Conservation (phyloP, 2,888 invertebrate species). For the Drosophila macrospina region DNA sequence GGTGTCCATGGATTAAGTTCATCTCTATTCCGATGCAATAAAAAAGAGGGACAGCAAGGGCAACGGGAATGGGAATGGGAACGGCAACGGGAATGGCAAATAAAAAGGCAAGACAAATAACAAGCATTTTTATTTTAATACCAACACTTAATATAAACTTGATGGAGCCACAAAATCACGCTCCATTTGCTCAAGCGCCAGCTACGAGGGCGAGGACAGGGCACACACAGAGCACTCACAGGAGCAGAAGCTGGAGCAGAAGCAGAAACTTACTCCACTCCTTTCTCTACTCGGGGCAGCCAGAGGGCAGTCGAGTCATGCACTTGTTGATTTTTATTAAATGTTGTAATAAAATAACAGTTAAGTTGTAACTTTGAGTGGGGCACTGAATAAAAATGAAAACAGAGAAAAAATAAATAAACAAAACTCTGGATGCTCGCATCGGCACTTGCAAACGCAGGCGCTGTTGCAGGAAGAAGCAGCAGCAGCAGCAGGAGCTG, state of each 20-base stretch:
- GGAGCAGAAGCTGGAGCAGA: background rate
- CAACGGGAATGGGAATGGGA: background rate
- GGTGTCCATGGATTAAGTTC: conserved; percentile 18
- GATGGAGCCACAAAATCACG: conserved; percentile 81
- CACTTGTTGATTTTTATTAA: conserved; percentile 81
- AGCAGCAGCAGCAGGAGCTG: background rate
- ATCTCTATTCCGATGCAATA: conserved; percentile 52
- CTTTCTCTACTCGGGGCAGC: conserved; percentile 49
- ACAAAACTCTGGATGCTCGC: conserved; percentile 11
- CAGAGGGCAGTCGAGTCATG: conserved; percentile 73
- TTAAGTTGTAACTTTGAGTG: conserved; percentile 82
- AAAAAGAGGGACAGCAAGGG: conserved; percentile 45
- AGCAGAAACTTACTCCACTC: conserved; percentile 33
- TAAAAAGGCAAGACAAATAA: conserved; percentile 79
- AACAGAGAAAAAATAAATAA: background rate
- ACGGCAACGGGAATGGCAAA: conserved; percentile 48
- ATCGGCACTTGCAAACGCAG: conserved; percentile 43
- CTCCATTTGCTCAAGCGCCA: conserved; percentile 76
- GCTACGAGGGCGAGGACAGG: conserved; percentile 32
- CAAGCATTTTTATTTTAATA: conserved; percentile 82
- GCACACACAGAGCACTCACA: conserved; percentile 17
- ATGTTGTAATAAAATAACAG: conserved; percentile 82
- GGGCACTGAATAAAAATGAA: conserved; percentile 65
- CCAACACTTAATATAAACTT: conserved; percentile 82
- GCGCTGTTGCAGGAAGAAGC: background rate